Evolutionary conservation across 2,797 vertebrate species (phyloP).

Genomic region (Acipenser transmontanus): DNA sequence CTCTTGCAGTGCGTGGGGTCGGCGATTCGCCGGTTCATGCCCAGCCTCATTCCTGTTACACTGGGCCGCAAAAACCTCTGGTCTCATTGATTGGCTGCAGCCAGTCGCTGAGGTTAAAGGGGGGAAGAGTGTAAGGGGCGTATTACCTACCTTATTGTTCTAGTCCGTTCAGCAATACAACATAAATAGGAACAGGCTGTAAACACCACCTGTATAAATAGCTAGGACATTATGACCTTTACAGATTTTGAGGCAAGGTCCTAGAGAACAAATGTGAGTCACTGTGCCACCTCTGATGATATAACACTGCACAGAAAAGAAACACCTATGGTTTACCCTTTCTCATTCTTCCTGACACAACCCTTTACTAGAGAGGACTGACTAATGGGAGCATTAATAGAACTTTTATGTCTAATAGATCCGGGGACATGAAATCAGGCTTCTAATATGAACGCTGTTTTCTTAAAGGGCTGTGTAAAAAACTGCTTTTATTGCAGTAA

Average conservation of each 20-base stretch:
- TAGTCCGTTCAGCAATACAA: too few relatives aligned
- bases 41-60: too few relatives aligned
- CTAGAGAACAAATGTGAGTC: background rate
- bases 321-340: constrained; percentile 16
- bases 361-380: constrained; percentile 28
- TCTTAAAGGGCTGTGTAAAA: constrained; percentile 32
- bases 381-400: constrained; percentile 39
- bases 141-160: too few relatives aligned
- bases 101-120: too few relatives aligned
- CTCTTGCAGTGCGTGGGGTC: too few relatives aligned
- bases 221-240: background rate
- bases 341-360: constrained; percentile 22
- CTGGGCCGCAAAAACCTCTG: too few relatives aligned
- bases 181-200: background rate
- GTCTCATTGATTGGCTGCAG: too few relatives aligned
- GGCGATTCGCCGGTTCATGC: too few relatives aligned
- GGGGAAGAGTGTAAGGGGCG: too few relatives aligned
- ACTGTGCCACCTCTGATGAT: background rate
- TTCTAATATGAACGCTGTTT: constrained; percentile 34
- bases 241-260: background rate
- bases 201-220: background rate
- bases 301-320: background rate
- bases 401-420: constrained; percentile 35
- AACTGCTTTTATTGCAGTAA: constrained; percentile 29
- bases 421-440: constrained; percentile 31